A percentile compares a stretch with the other conserved stretches of the same genome.
phyloP scores from a whole-genome alignment of 2,888 invertebrate genomes.

The Myopa tessellatipennis region DNA sequence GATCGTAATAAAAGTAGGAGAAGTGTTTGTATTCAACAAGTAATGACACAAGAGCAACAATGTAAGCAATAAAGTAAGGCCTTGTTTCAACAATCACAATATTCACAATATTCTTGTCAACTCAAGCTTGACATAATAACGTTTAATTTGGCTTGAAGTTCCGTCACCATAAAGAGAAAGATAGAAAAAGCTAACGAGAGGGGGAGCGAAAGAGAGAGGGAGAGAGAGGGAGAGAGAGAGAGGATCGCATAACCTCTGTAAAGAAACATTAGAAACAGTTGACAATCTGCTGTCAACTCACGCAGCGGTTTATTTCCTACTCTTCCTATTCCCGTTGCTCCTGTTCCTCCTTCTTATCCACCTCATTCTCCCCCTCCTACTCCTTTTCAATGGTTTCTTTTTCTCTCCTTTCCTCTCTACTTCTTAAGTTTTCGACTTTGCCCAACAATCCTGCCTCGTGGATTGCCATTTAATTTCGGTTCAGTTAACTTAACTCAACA shows the following conservation, averaged over 20 bases:
- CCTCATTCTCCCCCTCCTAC: background rate
- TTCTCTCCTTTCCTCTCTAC: background rate
- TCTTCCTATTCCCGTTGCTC: background rate
- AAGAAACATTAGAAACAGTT: conserved; percentile 2
- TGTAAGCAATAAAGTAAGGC: background rate
- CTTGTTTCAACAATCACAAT: background rate
- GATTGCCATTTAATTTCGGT: conserved; percentile 3
- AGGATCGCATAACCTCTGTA: background rate
- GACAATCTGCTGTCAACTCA: conserved; percentile 7
- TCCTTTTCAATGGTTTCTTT: too few relatives aligned
- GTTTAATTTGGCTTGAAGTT: background rate
- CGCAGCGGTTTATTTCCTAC: conserved; percentile 5
- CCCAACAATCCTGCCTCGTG: background rate
- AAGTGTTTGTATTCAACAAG: background rate
- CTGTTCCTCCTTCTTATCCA: background rate
- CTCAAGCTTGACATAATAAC: background rate
- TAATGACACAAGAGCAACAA: background rate
- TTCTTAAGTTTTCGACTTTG: background rate
- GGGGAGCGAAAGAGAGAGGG: background rate
- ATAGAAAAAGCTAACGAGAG: background rate
- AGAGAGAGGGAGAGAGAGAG: background rate
- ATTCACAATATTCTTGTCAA: background rate
- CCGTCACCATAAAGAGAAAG: background rate
- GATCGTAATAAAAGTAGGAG: background rate
- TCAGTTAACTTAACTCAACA: conserved; percentile 14